These are phyloP conservation scores for Catocala fraxini DNA, from an alignment of 2,888 invertebrate species.

Conservation along the genomic window DNA sequence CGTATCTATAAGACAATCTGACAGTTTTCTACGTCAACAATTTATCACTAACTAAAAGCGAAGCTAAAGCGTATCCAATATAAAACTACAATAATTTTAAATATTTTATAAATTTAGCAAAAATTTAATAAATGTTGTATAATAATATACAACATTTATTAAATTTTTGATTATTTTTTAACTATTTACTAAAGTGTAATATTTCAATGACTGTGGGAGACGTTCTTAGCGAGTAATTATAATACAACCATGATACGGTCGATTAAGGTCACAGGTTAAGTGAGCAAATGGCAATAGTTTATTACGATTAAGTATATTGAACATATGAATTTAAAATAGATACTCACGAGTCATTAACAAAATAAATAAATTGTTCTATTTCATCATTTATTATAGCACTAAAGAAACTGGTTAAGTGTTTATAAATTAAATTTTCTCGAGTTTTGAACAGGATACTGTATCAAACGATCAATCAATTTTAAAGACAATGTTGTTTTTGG, in stretches of 20 bases:
- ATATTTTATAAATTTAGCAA: neutral
- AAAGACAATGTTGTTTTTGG: neutral
- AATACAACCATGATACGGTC: slow-evolving; percentile 9
- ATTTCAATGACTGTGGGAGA: neutral
- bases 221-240: neutral
- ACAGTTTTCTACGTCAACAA: slow-evolving; percentile 12
- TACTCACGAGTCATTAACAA: neutral
- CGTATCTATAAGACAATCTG: slow-evolving; percentile 19
- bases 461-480: neutral
- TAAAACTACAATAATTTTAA: neutral
- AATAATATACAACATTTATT: too few species aligned
- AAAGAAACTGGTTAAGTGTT: neutral
- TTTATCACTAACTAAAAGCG: slow-evolving; percentile 30
- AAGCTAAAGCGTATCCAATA: slow-evolving; percentile 18
- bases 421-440: slow-evolving; percentile 15
- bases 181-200: neutral
- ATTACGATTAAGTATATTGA: neutral
- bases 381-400: too few species aligned
- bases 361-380: neutral
- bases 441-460: slow-evolving; percentile 9
- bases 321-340: too few species aligned
- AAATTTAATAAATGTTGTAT: neutral
- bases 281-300: slow-evolving; percentile 21
- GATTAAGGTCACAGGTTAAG: slow-evolving; percentile 32
- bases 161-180: too few species aligned